Conservation (phyloP, 1,140 invertebrate species). For the Steinernema khuongi region DNA sequence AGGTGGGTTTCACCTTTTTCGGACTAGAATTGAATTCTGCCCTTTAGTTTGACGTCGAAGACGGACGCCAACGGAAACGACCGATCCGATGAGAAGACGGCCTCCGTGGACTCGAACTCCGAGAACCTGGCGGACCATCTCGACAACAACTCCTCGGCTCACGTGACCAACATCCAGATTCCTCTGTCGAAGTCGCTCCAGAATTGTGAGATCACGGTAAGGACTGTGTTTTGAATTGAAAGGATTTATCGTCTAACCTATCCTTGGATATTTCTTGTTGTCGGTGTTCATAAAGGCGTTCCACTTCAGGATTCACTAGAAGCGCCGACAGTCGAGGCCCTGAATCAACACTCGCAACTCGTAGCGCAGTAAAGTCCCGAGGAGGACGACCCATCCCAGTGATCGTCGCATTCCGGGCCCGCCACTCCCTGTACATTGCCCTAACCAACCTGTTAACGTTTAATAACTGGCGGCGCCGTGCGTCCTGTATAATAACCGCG, state of each 20-base stretch:
- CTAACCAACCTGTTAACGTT: not conserved
- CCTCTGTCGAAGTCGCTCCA: not conserved
- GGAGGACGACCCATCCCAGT: not conserved
- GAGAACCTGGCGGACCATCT: not conserved
- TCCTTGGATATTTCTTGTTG: not conserved
- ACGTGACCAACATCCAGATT: conserved; percentile 3
- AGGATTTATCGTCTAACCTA: too few relatives aligned
- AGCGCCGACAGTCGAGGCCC: not conserved
- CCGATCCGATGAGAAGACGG: not conserved
- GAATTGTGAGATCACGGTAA: conserved; percentile 7
- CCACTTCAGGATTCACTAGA: not conserved
- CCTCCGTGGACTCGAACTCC: not conserved
- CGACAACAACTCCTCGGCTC: not conserved
- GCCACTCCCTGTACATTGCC: not conserved
- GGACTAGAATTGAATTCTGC: not conserved
- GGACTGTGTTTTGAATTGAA: not conserved
- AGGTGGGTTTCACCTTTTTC: not conserved
- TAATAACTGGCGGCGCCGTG: conserved; percentile 6
- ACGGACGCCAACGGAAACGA: conserved; percentile 2
- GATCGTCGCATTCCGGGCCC: not conserved
- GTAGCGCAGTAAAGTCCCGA: not conserved
- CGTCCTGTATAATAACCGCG: not conserved
- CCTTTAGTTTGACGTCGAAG: not conserved
- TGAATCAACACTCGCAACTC: not conserved
- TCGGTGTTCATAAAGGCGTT: too few relatives aligned